These are phyloP conservation scores for Pampusana beccarii DNA, from an alignment of 2,113 vertebrate genomes.

Conservation along the genomic window DNA sequence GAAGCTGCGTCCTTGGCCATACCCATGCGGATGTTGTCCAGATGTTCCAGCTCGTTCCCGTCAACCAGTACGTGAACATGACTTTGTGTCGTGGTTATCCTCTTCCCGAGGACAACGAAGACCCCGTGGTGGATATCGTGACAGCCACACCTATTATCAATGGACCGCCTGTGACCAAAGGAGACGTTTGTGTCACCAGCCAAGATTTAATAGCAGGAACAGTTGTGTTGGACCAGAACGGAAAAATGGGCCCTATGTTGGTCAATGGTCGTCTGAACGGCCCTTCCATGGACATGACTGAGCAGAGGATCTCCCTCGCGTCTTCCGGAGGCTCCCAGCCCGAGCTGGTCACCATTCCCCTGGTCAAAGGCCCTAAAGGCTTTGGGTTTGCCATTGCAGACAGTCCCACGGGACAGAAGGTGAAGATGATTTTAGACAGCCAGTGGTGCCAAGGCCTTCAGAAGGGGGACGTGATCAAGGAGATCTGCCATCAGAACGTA, in stretches of 20 bases:
- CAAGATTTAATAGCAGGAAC: slow-evolving; percentile 79
- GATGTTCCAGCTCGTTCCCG: slow-evolving; percentile 95
- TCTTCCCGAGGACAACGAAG: slow-evolving; percentile 90
- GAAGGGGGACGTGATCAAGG: slow-evolving; percentile 96
- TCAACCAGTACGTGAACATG: slow-evolving; percentile 95
- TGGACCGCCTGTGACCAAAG: slow-evolving; percentile 76
- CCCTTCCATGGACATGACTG: slow-evolving; percentile 61
- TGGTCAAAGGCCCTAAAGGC: slow-evolving; percentile 94
- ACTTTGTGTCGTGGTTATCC: slow-evolving; percentile 95
- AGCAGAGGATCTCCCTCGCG: slow-evolving; percentile 79
- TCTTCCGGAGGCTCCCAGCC: slow-evolving; percentile 86
- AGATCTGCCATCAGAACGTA: slow-evolving; percentile 94
- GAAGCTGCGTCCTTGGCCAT: slow-evolving; percentile 92
- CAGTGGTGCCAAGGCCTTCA: slow-evolving; percentile 97
- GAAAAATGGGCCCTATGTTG: slow-evolving; percentile 74
- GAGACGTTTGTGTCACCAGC: slow-evolving; percentile 70
- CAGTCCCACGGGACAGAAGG: slow-evolving; percentile 93
- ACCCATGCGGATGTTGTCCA: slow-evolving; percentile 98
- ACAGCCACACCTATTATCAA: slow-evolving; percentile 83
- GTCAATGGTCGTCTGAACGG: slow-evolving; percentile 82
- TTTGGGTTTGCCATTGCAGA: slow-evolving; percentile 98
- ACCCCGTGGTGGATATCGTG: slow-evolving; percentile 76
- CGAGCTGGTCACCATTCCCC: slow-evolving; percentile 88
- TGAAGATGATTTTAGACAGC: slow-evolving; percentile 98
- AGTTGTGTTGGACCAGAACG: slow-evolving; percentile 78